These are phyloP conservation scores for Bostrychus sinensis DNA, from an alignment of 2,113 vertebrate species.

Conservation along the genomic window DNA sequence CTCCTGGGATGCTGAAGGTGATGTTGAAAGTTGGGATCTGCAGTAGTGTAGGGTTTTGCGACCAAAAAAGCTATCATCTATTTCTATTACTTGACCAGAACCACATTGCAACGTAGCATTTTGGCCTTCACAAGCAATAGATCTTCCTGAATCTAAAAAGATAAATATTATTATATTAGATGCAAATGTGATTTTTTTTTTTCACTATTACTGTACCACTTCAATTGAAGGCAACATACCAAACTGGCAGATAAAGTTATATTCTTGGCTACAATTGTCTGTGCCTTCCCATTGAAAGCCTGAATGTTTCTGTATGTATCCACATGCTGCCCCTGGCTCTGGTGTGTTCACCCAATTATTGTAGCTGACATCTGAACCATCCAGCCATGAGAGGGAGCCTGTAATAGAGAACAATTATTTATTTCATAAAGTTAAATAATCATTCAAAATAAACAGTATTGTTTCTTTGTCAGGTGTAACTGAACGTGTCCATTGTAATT, in stretches of 20 bases:
- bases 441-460: background rate
- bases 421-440: background rate
- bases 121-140: constrained; percentile 84
- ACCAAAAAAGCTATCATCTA: constrained; percentile 88
- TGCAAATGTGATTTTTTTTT: background rate
- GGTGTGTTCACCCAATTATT: constrained; percentile 81
- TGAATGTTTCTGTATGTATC: constrained; percentile 80
- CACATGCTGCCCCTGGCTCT: constrained; percentile 71
- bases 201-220: background rate
- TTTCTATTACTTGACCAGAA: constrained; percentile 87
- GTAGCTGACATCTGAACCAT: constrained; percentile 86
- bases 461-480: background rate
- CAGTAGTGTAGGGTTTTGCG: constrained; percentile 88
- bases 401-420: constrained; percentile 15
- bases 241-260: constrained; percentile 90
- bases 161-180: background rate
- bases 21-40: constrained; percentile 23
- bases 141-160: constrained; percentile 79
- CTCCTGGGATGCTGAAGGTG: constrained; percentile 62
- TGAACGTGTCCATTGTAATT: background rate
- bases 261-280: constrained; percentile 85
- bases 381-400: constrained; percentile 87
- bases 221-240: constrained; percentile 72
- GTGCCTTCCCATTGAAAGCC: constrained; percentile 84
- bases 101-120: constrained; percentile 88